Conservation (phyloP, 2,888 invertebrate genomes). For the Cheilosia vernalis region DNA sequence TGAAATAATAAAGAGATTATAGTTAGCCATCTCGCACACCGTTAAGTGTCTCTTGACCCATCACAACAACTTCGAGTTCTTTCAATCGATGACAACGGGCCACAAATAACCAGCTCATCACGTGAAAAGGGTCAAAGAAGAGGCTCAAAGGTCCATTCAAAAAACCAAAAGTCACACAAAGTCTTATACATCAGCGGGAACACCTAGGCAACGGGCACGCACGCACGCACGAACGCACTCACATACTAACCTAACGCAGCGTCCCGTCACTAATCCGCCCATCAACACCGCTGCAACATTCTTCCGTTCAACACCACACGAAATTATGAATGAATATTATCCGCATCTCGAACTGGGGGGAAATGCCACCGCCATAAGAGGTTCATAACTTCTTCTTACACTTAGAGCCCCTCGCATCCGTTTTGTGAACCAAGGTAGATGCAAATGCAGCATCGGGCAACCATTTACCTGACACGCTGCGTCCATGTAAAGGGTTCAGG, state of each 20-base stretch:
- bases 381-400: slow-evolving; percentile 65
- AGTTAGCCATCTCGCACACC: slow-evolving; percentile 48
- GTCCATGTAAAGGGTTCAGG: slow-evolving; percentile 62
- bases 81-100: slow-evolving; percentile 59
- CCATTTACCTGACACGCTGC: slow-evolving; percentile 49
- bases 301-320: slow-evolving; percentile 40
- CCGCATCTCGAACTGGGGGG: slow-evolving; percentile 34
- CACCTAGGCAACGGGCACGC: slow-evolving; percentile 37
- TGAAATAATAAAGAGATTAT: slow-evolving; percentile 57
- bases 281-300: slow-evolving; percentile 61
- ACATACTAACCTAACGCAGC: neutral
- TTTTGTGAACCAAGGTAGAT: slow-evolving; percentile 30
- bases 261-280: slow-evolving; percentile 62
- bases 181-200: neutral
- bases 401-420: slow-evolving; percentile 22
- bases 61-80: slow-evolving; percentile 37
- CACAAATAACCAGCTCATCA: slow-evolving; percentile 73
- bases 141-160: slow-evolving; percentile 36
- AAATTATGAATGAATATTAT: slow-evolving; percentile 72
- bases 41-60: slow-evolving; percentile 55
- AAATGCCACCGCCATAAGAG: slow-evolving; percentile 36
- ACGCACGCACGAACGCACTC: neutral
- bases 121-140: slow-evolving; percentile 49
- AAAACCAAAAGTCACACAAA: slow-evolving; percentile 11
- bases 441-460: slow-evolving; percentile 39